Evolutionary conservation across 1,140 invertebrate species (phyloP).

Genomic region (Aphaenogaster floridana): DNA sequence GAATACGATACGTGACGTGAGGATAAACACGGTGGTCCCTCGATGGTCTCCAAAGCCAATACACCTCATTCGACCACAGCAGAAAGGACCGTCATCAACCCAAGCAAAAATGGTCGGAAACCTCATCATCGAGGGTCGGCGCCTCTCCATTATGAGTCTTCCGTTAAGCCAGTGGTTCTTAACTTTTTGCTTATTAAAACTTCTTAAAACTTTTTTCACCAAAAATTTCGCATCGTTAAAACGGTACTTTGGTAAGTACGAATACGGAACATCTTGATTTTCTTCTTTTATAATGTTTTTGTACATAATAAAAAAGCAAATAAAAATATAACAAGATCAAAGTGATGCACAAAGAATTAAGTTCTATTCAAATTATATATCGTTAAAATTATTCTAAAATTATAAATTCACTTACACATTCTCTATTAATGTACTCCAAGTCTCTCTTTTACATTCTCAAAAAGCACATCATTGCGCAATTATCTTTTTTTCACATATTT

Average conservation of each 20-base stretch:
- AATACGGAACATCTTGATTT: neutral
- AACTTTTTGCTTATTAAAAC: neutral
- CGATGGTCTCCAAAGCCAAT: conserved; percentile 18
- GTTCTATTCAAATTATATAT: neutral
- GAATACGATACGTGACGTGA: conserved; percentile 52
- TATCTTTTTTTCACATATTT: neutral
- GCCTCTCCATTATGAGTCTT: neutral
- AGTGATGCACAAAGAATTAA: neutral
- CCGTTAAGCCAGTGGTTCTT: conserved; percentile 28
- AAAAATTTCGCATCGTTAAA: neutral
- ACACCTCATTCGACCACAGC: neutral
- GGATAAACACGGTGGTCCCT: neutral
- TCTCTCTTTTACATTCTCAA: neutral
- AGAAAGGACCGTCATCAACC: conserved; percentile 11
- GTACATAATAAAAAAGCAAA: neutral
- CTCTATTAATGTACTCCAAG: neutral
- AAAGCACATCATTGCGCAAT: too few relatives aligned
- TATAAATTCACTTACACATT: neutral
- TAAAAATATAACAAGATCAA: conserved; percentile 5
- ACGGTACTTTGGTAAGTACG: neutral
- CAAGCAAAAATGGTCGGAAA: conserved; percentile 2
- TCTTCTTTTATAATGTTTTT: neutral
- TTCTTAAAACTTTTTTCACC: neutral
- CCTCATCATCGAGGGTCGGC: conserved; percentile 1
- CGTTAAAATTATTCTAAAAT: neutral